Conservation (phyloP, 2,888 invertebrate genomes). For the Aplocera efformata region DNA sequence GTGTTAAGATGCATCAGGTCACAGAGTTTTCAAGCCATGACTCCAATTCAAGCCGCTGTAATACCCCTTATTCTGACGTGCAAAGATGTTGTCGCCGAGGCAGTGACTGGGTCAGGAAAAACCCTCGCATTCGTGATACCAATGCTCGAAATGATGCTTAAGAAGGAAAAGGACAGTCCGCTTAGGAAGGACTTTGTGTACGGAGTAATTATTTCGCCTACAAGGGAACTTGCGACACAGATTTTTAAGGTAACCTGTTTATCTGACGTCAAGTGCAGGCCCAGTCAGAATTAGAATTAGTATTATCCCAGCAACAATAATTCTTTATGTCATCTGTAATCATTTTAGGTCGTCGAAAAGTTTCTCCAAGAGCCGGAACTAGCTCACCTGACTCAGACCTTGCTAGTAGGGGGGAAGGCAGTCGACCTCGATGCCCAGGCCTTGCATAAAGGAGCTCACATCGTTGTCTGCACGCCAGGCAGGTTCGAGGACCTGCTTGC, state of each 20-base stretch:
- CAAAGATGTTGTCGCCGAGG: slow-evolving; percentile 98
- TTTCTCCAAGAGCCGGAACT: slow-evolving; percentile 76
- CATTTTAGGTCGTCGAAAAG: slow-evolving; percentile 63
- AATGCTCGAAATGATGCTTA: slow-evolving; percentile 89
- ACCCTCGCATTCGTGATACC: slow-evolving; percentile 98
- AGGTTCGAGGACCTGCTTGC: slow-evolving; percentile 92
- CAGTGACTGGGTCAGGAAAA: slow-evolving; percentile 99
- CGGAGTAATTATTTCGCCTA: slow-evolving; percentile 95
- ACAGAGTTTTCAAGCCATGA: slow-evolving; percentile 78
- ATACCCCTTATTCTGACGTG: slow-evolving; percentile 93
- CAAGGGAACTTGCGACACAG: slow-evolving; percentile 96
- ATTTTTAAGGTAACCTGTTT: slow-evolving; percentile 82
- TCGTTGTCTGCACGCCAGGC: slow-evolving; percentile 97
- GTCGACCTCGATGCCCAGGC: slow-evolving; percentile 87
- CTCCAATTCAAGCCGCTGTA: slow-evolving; percentile 89
- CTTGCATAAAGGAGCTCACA: slow-evolving; percentile 88
- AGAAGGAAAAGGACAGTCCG: slow-evolving; percentile 80
- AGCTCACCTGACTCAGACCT: slow-evolving; percentile 73
- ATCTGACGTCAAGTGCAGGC: background rate
- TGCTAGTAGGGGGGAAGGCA: slow-evolving; percentile 91
- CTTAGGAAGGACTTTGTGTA: slow-evolving; percentile 90
- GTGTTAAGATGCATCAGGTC: slow-evolving; percentile 74
- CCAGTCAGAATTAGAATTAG: too few relatives aligned
- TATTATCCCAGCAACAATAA: too few relatives aligned
- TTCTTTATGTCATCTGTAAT: too few relatives aligned